Evolutionary conservation across 2,797 vertebrate species (phyloP).

Genomic region (Coranthus polyacanthus): DNA sequence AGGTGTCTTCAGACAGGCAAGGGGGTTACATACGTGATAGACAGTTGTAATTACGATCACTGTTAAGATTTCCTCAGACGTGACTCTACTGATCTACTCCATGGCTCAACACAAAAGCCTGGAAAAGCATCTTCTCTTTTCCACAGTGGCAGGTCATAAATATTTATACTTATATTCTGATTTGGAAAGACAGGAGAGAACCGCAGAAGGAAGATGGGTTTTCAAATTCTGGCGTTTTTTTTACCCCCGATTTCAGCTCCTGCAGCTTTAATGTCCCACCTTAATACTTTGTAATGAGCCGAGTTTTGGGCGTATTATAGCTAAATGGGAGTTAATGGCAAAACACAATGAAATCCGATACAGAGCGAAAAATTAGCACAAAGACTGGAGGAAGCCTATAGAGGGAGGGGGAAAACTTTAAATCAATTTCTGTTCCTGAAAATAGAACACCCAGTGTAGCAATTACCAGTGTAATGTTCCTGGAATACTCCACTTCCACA

Average conservation of each 20-base stretch:
- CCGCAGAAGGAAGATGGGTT: neutral
- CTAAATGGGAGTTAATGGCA: conserved; percentile 27
- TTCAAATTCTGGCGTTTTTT: too few relatives aligned
- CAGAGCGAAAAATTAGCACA: conserved; percentile 33
- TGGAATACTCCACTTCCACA: conserved; percentile 30
- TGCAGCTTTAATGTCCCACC: conserved; percentile 3
- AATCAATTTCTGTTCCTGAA: conserved; percentile 52
- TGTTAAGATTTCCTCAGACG: too few relatives aligned
- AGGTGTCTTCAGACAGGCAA: too few relatives aligned
- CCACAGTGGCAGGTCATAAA: too few relatives aligned
- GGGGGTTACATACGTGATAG: too few relatives aligned
- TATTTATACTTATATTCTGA: too few relatives aligned
- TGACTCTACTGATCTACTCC: too few relatives aligned
- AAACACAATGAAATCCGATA: conserved; percentile 36
- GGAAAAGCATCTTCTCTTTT: too few relatives aligned
- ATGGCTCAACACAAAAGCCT: too few relatives aligned
- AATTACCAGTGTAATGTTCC: conserved; percentile 55
- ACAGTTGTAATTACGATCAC: too few relatives aligned
- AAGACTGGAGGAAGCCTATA: conserved; percentile 5
- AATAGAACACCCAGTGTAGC: conserved; percentile 49
- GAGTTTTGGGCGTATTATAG: conserved; percentile 2
- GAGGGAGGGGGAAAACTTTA: conserved; percentile 5
- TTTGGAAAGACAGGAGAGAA: too few relatives aligned
- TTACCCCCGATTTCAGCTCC: conserved; percentile 1
- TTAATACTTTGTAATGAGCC: conserved; percentile 1